Conservation (phyloP, 2,888 invertebrate species). For the Salticus scenicus region DNA sequence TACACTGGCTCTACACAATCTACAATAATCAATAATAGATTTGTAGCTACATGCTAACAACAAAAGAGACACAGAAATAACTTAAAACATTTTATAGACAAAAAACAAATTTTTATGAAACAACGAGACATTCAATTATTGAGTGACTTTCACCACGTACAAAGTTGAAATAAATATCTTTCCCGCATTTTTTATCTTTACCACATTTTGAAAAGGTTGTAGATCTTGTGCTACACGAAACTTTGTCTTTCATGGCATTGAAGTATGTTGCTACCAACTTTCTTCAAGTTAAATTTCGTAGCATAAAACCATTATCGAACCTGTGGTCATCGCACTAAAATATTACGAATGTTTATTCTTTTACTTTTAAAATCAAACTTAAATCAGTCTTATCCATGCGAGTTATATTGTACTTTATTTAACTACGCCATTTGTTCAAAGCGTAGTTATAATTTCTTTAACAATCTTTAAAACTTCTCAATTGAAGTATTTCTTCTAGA, state of each 20-base stretch:
- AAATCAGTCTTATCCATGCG: neutral
- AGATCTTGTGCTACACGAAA: slow-evolving; percentile 4
- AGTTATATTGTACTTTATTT: slow-evolving; percentile 7
- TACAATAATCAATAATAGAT: slow-evolving; percentile 48
- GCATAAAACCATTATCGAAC: slow-evolving; percentile 5
- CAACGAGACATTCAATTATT: slow-evolving; percentile 15
- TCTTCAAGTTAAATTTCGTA: neutral
- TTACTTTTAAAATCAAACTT: neutral
- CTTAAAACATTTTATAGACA: neutral
- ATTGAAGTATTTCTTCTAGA: too few relatives aligned
- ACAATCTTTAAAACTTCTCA: too few relatives aligned
- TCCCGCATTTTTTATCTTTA: neutral
- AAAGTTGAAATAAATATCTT: slow-evolving; percentile 31
- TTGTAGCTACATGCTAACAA: slow-evolving; percentile 34
- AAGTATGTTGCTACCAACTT: neutral
- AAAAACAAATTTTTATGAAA: neutral
- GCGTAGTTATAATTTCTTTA: neutral
- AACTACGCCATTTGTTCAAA: neutral
- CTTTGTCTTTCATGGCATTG: neutral
- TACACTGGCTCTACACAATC: slow-evolving; percentile 48
- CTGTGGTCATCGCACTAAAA: neutral
- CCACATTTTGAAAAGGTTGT: neutral
- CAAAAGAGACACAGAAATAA: slow-evolving; percentile 34
- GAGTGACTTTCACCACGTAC: slow-evolving; percentile 14
- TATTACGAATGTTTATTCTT: neutral